phyloP scores from a whole-genome alignment of 2,113 vertebrate species.

The Arizona elegans region DNA sequence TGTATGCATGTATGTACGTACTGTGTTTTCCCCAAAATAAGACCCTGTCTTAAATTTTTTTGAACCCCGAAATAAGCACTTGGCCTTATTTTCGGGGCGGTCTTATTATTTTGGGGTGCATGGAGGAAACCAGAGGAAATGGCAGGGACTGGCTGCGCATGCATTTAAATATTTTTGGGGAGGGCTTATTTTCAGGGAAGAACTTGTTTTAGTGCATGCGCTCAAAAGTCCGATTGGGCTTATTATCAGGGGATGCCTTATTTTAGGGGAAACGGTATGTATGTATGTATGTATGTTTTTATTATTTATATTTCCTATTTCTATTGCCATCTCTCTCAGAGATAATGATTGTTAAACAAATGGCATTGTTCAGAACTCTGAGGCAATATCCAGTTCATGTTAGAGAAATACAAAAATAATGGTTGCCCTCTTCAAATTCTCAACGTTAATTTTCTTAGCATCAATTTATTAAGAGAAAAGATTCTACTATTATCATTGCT shows the following conservation, averaged over 20 bases:
- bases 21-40: no score
- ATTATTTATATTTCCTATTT: not conserved
- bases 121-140: no score
- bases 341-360: not conserved
- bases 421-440: not conserved
- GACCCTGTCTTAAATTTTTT: no score
- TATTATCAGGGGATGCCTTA: no score
- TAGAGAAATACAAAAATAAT: not conserved
- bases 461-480: not conserved
- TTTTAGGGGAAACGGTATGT: not conserved
- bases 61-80: no score
- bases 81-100: no score
- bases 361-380: not conserved
- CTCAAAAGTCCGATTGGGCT: no score
- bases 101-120: no score
- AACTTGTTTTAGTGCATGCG: no score
- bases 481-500: not conserved
- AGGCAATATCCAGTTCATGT: not conserved
- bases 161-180: no score
- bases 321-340: not conserved
- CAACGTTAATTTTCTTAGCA: not conserved
- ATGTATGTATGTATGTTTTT: not conserved
- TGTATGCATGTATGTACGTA: not conserved
- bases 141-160: no score
- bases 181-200: no score